Evolutionary conservation across 2,797 vertebrate species (phyloP), one percentile per base, ranked within the genome.

Genomic region (Philypnodon macrostomus): DNA sequence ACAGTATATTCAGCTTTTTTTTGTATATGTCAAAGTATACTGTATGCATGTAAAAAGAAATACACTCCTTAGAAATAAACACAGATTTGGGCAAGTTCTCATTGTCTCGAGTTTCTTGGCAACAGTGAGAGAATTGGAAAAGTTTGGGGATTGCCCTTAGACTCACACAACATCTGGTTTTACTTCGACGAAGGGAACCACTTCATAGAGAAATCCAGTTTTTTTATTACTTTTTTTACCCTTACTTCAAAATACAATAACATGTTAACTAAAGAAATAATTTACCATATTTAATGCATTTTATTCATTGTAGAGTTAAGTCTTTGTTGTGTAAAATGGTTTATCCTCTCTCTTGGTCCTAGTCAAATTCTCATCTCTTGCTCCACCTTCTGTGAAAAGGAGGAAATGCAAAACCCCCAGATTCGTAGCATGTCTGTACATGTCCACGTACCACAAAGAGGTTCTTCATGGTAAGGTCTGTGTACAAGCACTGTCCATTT

Each of bases 131-230:
- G 8, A 48, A 19, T 9, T 9, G 60, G 59, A 39, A 56, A 39
- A 7, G 5, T 54, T 24, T 41, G 39, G 14, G 53, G 38, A 61
- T 42, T 18, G 15, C 15, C 14, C 30, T 13, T 0, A 9, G 37
- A 65, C 5, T 16, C 19, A 4, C 21, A 58, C 49, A 53, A 58
- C 78, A 80, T 81, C 55, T 84, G 80, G 46, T 75, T 60, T 37
- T 42, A 60, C 44, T 67, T 54, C 73, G 78, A 73, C 55, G 72
- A 63, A 38, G 39, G 7, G 47, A 1, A 61, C 38, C 9, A 16
- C 5, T n/a, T n/a, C n/a, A n/a, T n/a, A 7, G 32, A 45, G 49
- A 54, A 67, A 39, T 50, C 47, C 15, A 29, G 14, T 3, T 18
- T 21, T 34, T n/a, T n/a, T n/a, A n/a, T n/a, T n/a, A n/a, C n/a